Conservation (phyloP, 2,113 vertebrate species). For the Rhea pennata region DNA sequence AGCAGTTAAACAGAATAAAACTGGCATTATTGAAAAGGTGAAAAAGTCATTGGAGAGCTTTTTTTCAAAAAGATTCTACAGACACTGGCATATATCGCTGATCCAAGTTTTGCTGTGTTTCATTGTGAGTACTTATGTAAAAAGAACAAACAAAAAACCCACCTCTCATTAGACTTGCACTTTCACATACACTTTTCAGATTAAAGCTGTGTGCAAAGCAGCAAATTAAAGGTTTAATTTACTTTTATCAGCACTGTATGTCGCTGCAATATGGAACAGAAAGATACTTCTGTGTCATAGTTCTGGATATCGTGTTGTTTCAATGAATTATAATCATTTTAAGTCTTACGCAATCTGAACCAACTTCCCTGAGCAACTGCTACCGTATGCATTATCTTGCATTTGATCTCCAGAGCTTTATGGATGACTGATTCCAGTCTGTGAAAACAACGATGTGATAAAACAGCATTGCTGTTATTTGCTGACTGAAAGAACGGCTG, state of each 20-base stretch:
- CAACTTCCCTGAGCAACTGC: neutral
- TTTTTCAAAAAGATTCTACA: neutral
- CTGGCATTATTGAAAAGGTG: neutral
- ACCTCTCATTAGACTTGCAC: neutral
- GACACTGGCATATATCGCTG: accelerated
- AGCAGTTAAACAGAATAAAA: neutral
- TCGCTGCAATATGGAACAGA: neutral
- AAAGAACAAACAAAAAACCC: neutral
- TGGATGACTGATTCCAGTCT: neutral
- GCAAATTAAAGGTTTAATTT: neutral
- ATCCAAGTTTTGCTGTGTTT: neutral
- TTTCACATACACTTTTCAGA: neutral
- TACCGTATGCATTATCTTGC: neutral
- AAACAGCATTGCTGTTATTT: neutral
- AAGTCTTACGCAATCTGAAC: neutral
- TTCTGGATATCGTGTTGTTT: neutral
- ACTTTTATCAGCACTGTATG: accelerated
- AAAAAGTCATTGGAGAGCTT: neutral
- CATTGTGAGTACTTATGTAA: accelerated
- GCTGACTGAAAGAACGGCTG: neutral
- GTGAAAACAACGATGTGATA: neutral
- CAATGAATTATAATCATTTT: neutral
- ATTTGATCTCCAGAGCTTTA: neutral
- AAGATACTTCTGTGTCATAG: neutral
- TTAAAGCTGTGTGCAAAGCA: neutral